Percentiles rank a stretch among this genome's conserved stretches.
Evolutionary conservation across 2,113 vertebrate genomes (phyloP).

Genomic region (Mustelus asterias): DNA sequence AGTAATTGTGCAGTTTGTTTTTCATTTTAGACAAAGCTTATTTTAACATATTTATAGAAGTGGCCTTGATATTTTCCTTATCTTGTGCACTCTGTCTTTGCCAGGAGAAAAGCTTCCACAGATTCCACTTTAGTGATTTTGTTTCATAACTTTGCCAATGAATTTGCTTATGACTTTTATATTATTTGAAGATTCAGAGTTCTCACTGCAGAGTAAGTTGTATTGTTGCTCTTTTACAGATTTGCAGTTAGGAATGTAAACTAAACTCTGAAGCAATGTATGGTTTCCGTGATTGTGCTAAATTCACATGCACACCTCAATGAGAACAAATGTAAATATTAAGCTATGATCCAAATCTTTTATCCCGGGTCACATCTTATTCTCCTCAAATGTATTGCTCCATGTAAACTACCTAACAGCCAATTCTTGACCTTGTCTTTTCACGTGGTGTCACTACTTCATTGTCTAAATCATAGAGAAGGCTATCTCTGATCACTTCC

Average conservation of each 20-base stretch:
- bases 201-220: not conserved
- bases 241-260: not conserved
- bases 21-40: not conserved
- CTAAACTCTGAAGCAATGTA: no score
- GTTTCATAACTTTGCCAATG: not conserved
- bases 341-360: not conserved
- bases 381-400: not conserved
- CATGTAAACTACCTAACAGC: no score
- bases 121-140: not conserved
- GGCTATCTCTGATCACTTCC: not conserved
- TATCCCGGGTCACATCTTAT: not conserved
- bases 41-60: not conserved
- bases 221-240: not conserved
- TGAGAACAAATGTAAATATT: not conserved
- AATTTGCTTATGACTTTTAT: not conserved
- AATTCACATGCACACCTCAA: not conserved
- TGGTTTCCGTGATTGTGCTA: not conserved
- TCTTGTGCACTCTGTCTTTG: not conserved
- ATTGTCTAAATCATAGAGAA: not conserved
- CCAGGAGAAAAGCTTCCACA: not conserved
- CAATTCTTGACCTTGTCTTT: not conserved
- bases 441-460: not conserved
- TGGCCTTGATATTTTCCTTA: no score
- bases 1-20: not conserved
- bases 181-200: not conserved